These are phyloP conservation scores for Dendronephthya gigantea DNA, from an alignment of 64 coral and sea anemone species.

Conservation along the genomic window DNA sequence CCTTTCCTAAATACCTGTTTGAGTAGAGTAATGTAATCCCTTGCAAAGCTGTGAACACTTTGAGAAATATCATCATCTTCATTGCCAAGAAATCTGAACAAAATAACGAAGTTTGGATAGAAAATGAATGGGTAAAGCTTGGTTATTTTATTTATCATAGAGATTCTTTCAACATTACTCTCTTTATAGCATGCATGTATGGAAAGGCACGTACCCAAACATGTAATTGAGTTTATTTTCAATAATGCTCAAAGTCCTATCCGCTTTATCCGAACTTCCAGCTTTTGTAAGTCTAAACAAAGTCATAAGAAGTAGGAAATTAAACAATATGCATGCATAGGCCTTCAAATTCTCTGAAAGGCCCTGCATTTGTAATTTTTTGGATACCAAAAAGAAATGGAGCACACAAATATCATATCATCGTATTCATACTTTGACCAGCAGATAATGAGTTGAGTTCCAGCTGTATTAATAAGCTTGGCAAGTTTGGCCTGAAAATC, in stretches of 20 bases:
- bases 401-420: no score
- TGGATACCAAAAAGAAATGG: not conserved
- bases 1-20: conserved; percentile 51
- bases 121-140: no score
- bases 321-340: no score
- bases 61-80: conserved; percentile 98
- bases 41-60: conserved; percentile 69
- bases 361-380: no score
- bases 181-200: no score
- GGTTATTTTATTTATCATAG: not conserved
- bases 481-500: conserved; percentile 80
- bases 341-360: no score
- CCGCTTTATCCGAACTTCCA: conserved; percentile 42
- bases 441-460: conserved; percentile 66
- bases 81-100: conserved; percentile 70
- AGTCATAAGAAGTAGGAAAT: not conserved
- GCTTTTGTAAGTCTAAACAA: conserved; percentile 63
- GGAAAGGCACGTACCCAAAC: conserved; percentile 36
- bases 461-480: conserved; percentile 53
- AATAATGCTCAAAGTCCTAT: conserved; percentile 29
- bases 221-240: conserved; percentile 63
- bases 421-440: conserved; percentile 61
- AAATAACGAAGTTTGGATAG: not conserved
- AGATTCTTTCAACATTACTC: no score
- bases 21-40: conserved; percentile 57